Evolutionary conservation across 1,140 invertebrate species (phyloP).

Genomic region (Ceratina calcarata): DNA sequence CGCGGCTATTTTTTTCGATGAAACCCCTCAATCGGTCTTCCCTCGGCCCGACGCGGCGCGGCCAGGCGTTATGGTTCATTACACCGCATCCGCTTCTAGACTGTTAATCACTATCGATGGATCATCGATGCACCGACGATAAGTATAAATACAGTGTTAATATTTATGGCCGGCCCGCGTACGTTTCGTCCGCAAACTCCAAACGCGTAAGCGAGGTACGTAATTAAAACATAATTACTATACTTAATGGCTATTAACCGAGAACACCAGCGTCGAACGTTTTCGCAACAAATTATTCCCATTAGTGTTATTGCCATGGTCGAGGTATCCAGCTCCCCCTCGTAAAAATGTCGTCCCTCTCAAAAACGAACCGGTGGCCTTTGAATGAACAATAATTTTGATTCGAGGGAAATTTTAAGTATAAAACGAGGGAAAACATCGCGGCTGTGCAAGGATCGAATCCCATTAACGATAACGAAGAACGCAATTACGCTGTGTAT

Average conservation of each 20-base stretch:
- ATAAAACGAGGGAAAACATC: too few species aligned
- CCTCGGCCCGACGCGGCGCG: neutral
- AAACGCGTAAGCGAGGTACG: neutral
- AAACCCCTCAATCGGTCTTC: neutral
- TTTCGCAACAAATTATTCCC: neutral
- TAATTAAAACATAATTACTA: slow-evolving; percentile 5
- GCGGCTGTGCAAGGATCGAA: too few species aligned
- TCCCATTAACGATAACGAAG: too few species aligned
- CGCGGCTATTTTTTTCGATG: neutral
- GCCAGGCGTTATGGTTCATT: slow-evolving; percentile 13
- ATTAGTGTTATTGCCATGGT: neutral
- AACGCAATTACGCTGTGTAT: neutral
- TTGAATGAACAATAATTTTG: too few species aligned
- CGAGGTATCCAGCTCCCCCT: too few species aligned
- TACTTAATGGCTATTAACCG: neutral
- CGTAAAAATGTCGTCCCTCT: too few species aligned
- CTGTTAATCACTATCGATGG: slow-evolving; percentile 15
- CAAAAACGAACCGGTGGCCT: too few species aligned
- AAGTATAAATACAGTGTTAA: slow-evolving; percentile 5
- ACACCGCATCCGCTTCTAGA: slow-evolving; percentile 8
- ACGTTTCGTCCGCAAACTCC: neutral
- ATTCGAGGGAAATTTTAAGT: too few species aligned
- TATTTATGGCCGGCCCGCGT: slow-evolving; percentile 5
- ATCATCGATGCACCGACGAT: slow-evolving; percentile 9
- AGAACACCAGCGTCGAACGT: neutral